Evolutionary conservation across 2,113 vertebrate genomes (phyloP).

Genomic region (Gyps fulvus): DNA sequence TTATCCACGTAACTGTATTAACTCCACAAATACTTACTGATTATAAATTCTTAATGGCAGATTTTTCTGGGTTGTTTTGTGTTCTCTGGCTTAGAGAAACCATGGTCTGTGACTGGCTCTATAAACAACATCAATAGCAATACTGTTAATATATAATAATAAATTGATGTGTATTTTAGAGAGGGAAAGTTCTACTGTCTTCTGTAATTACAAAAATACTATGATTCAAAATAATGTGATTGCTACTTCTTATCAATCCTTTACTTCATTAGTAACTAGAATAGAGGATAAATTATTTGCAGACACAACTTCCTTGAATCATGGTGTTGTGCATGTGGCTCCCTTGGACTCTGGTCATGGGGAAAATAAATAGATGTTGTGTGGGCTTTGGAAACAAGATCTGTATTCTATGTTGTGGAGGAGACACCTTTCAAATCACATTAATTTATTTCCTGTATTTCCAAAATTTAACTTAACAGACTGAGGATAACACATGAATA

Average conservation of each 20-base stretch:
- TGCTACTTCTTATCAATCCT: neutral
- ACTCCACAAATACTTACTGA: neutral
- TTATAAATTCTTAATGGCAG: neutral
- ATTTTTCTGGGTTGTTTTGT: neutral
- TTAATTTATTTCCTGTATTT: neutral
- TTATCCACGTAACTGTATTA: neutral
- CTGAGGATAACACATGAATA: neutral
- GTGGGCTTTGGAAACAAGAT: neutral
- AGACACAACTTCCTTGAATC: neutral
- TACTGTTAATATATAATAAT: neutral
- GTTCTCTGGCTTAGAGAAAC: neutral
- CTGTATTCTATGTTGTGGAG: neutral
- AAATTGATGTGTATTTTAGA: neutral
- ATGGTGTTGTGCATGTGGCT: neutral
- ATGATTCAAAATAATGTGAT: neutral
- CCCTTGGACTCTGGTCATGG: too few relatives aligned
- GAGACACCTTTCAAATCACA: neutral
- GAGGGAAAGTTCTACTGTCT: neutral
- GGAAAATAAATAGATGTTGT: neutral
- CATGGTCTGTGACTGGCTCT: neutral
- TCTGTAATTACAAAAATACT: neutral
- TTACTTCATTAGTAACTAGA: neutral
- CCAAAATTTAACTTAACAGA: neutral
- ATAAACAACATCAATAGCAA: neutral
- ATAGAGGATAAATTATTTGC: neutral